Evolutionary conservation across 1,140 invertebrate genomes (phyloP).

Genomic region (Chelonus insularis): DNA sequence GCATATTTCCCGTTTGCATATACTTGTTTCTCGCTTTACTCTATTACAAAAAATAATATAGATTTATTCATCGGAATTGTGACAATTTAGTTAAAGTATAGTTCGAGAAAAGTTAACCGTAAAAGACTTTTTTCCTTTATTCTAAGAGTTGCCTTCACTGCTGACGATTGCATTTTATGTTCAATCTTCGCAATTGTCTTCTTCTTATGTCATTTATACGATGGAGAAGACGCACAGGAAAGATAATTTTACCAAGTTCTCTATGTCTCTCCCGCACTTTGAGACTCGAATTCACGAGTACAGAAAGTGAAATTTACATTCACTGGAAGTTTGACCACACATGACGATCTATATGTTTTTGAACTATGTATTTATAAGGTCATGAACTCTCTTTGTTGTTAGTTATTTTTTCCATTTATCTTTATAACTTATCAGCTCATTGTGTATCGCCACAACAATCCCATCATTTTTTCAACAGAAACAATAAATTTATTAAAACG

Average conservation of each 20-base stretch:
- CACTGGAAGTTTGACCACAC: constrained; percentile 12
- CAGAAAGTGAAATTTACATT: constrained; percentile 24
- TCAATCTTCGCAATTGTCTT: constrained; percentile 2
- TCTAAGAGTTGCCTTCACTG: background rate
- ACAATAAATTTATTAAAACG: too few relatives aligned
- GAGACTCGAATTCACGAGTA: constrained; percentile 17
- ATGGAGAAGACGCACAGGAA: background rate
- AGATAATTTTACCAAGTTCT: background rate
- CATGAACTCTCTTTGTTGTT: constrained; percentile 1
- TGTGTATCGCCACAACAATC: too few relatives aligned
- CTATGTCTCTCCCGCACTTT: constrained; percentile 4
- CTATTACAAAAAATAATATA: too few relatives aligned
- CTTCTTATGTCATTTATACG: background rate
- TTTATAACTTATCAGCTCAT: background rate
- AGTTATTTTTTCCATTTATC: background rate
- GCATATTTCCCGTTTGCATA: too few relatives aligned
- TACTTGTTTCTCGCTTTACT: too few relatives aligned
- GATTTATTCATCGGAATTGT: too few relatives aligned
- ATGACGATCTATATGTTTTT: constrained; percentile 4
- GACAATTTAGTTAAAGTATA: too few relatives aligned
- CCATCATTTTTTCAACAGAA: too few relatives aligned
- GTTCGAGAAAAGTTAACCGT: background rate
- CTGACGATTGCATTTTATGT: background rate
- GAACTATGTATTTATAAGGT: constrained; percentile 6
- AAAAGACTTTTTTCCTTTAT: background rate